A percentile compares a stretch with the other conserved stretches of the same genome.
Conservation (phyloP, 2,113 vertebrate species). For the Numida meleagris region DNA sequence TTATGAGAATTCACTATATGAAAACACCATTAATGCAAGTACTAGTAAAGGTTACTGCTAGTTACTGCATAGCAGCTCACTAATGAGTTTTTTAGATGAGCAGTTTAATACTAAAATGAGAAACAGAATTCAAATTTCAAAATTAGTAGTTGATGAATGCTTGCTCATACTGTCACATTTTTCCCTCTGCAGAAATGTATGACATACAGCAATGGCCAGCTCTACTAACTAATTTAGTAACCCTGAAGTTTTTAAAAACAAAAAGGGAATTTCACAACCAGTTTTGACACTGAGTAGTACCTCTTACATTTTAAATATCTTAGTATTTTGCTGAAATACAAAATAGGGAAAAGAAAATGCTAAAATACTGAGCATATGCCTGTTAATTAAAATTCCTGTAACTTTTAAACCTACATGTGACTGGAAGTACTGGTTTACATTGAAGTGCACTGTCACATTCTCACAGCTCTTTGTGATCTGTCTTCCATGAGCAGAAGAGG, state of each 20-base stretch:
- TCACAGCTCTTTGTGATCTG: background rate
- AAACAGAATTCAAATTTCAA: background rate
- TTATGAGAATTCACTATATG: background rate
- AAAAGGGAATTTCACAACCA: background rate
- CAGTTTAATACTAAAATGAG: background rate
- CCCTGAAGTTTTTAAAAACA: background rate
- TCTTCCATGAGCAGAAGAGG: background rate
- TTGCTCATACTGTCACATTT: background rate
- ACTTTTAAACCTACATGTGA: background rate
- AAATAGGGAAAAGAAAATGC: background rate
- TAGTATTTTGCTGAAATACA: background rate
- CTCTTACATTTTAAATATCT: background rate
- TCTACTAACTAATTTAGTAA: background rate
- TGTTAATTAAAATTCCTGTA: background rate
- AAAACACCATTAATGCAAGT: background rate
- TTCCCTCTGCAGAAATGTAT: background rate
- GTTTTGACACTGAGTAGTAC: background rate
- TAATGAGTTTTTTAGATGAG: background rate
- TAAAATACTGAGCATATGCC: rapidly evolving
- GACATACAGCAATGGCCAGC: background rate
- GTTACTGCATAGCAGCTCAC: background rate
- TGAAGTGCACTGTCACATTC: background rate
- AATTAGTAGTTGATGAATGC: background rate
- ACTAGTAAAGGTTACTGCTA: background rate
- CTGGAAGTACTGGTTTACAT: background rate